Conservation (phyloP, 64 coral and sea anemone genomes). For the Acropora yongei region DNA sequence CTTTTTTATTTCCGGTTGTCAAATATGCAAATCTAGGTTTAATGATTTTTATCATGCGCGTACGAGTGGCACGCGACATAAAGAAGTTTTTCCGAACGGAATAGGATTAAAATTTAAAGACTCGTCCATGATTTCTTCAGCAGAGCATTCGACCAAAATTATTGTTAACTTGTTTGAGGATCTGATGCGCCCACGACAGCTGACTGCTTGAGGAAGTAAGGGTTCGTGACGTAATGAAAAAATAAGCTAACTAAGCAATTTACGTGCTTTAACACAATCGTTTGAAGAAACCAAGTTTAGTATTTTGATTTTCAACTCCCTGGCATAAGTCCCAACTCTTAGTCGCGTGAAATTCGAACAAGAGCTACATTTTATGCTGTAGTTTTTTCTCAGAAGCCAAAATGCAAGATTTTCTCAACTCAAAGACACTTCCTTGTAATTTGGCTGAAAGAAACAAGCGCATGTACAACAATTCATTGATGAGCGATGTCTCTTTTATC, state of each 20-base stretch:
- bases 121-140: too few relatives aligned
- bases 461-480: slow-evolving; percentile 57
- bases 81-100: too few relatives aligned
- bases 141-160: too few relatives aligned
- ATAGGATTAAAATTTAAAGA: too few relatives aligned
- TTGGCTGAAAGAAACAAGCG: slow-evolving; percentile 28
- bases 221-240: too few relatives aligned
- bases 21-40: too few relatives aligned
- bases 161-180: too few relatives aligned
- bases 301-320: neutral
- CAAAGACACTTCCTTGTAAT: slow-evolving; percentile 1
- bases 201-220: too few relatives aligned
- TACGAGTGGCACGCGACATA: too few relatives aligned
- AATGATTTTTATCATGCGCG: too few relatives aligned
- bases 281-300: neutral
- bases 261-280: neutral
- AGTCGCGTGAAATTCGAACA: neutral
- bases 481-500: slow-evolving; percentile 57
- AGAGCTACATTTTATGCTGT: neutral
- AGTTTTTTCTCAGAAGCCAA: neutral
- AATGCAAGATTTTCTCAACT: slow-evolving; percentile 15
- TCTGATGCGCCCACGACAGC: too few relatives aligned
- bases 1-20: too few relatives aligned
- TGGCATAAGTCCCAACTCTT: neutral
- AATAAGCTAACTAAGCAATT: neutral